Evolutionary conservation across 2,113 vertebrate species (phyloP), one percentile per base, ranked within the genome.

Genomic region (Macrotis lagotis): DNA sequence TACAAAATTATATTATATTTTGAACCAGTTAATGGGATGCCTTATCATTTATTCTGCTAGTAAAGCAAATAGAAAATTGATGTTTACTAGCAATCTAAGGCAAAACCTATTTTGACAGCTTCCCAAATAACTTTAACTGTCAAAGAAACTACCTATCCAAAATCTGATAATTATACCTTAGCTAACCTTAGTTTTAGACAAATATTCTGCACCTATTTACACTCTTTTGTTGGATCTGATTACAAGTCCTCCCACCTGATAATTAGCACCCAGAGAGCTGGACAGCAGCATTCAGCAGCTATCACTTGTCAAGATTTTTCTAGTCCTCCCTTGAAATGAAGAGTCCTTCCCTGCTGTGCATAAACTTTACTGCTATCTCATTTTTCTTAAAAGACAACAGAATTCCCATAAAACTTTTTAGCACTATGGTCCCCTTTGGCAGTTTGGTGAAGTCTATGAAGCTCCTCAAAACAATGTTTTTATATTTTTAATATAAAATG

Each of bases 101-200:
- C 12, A 26, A n/a, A 48, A 48, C 25, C 25, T n/a, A 48, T n/a
- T 49, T 9, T 31, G 47, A 26, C 26, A 49, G 47, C 48, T 89
- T 89, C 47, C 91, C 5, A 83, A 0, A 22, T 95, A 92, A 91
- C 25, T 89, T 94, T 91, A 94, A 55, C 92, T 51, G 47, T 25
- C 74, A 94, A 95, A 95, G 49, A 96, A 95, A 4, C 91, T 93
- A 59, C 59, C 51, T 92, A 91, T 47, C 96, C 31, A 95, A 98
- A 94, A 50, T 94, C 91, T 91, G 50, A 49, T 92, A 88, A 97
- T 2, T 22, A 50, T 93, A 97, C 19, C 48, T 94, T 28, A 95
- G 89, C 52, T 96, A 28, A 89, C 92, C n/a, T 55, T 22, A 94
- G 3, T 10, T 90, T 12, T 44, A 94, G 83, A 94, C 52, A 94